phyloP scores from a whole-genome alignment of 2,113 vertebrate species.

The Alligator mississippiensis region DNA sequence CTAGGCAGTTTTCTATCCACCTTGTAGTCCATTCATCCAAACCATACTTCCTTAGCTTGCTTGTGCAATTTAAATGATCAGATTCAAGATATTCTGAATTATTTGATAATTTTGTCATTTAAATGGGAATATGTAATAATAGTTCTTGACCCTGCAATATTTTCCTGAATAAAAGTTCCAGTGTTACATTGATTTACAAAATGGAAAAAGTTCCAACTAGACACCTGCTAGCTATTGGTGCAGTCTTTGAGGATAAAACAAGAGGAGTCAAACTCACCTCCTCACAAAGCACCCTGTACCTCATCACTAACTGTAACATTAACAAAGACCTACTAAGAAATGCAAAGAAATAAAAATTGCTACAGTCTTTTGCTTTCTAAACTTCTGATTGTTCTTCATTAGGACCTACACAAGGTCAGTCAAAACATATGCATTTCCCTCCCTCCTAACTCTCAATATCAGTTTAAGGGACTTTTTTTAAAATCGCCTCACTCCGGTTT shows the following conservation, averaged over 20 bases:
- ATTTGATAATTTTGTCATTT: not conserved
- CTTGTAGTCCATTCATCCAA: no score
- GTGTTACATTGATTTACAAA: not conserved
- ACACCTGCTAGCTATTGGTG: not conserved
- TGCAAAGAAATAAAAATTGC: conserved; percentile 32
- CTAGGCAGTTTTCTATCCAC: no score
- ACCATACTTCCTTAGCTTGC: no score
- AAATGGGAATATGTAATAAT: conserved; percentile 14
- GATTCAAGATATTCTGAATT: conserved; percentile 29
- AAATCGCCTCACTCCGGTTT: not conserved
- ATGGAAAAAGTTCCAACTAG: conserved; percentile 20
- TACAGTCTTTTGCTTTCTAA: conserved; percentile 37
- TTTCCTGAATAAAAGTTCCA: not conserved
- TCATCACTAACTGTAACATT: conserved; percentile 31
- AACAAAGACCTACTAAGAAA: conserved; percentile 37
- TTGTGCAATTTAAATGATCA: not conserved
- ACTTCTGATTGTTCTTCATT: conserved; percentile 22
- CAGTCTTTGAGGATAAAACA: not conserved
- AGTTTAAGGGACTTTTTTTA: not conserved
- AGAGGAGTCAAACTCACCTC: conserved; percentile 1
- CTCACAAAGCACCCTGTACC: not conserved
- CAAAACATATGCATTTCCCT: conserved; percentile 20
- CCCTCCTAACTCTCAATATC: not conserved
- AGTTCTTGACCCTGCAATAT: not conserved
- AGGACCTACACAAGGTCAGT: conserved; percentile 8